phyloP scores from a whole-genome alignment of 2,888 invertebrate species.

The Aleiodes alternator region DNA sequence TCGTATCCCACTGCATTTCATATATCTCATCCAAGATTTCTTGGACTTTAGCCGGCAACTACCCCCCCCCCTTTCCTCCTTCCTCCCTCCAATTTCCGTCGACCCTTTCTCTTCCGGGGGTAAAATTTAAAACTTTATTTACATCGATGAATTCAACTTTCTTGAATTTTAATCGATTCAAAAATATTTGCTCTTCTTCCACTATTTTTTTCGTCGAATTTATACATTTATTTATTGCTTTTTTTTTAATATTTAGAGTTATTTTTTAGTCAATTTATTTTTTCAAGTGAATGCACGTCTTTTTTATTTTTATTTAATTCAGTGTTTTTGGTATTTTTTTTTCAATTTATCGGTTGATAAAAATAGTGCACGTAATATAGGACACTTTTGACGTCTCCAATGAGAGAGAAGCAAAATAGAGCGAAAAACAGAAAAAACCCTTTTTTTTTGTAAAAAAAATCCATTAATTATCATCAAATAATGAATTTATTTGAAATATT shows the following conservation, averaged over 20 bases:
- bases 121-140: constrained; percentile 27
- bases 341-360: no score
- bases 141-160: constrained; percentile 4
- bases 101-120: background rate
- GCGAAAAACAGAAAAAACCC: no score
- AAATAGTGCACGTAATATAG: no score
- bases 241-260: background rate
- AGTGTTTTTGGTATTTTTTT: background rate
- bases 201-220: no score
- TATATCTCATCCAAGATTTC: constrained; percentile 25
- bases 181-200: background rate
- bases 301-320: background rate
- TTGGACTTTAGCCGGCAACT: constrained; percentile 9
- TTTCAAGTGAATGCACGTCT: background rate
- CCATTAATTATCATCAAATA: no score
- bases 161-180: background rate
- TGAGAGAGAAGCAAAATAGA: no score
- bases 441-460: no score
- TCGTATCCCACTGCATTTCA: constrained; percentile 27
- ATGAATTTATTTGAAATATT: background rate
- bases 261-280: background rate
- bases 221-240: background rate
- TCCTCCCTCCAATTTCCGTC: no score
- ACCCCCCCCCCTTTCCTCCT: no score
- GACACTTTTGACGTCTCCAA: no score